Base-by-base conservation (phyloP, 2,797 vertebrate genomes). In the Manis javanica region DNA sequence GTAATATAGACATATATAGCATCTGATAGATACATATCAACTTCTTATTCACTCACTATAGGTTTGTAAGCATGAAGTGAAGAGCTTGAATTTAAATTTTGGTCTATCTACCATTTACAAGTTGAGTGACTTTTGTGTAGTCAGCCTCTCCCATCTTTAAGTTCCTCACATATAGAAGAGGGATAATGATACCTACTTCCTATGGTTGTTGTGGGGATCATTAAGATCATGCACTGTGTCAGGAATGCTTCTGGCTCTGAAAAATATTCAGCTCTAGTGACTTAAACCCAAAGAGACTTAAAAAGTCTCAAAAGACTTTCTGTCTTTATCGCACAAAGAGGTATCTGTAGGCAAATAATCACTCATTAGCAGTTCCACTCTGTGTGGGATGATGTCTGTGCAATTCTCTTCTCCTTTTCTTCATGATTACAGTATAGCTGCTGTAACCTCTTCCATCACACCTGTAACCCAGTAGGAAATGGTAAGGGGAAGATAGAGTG, bases 21-120 rank as follows among this genome's bases (percentile, higher is more conserved):
- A 31, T 74, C 31, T 74, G 83, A 66, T 88, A 87, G 51, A 37
- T 42, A 49, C 34, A 66, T 61, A 37, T 75, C 83, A 78, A 87
- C 53, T 96, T 78, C 51, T 63, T 68, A 21, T 74, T 83, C 55
- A 59, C 46, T 94, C 23, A 37, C 11, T 66, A 15, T 94, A 37
- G 7, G 26, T 85, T 89, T 77, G 2, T 82, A 31, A 87, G 64
- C 26, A 0, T 57, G 23, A 55, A 8, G 8, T 57, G 55, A 79
- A 72, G 88, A 72, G 8, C 63, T 82, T 64, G 23, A 42, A 95
- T 87, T 97, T 23, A 87, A 88, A 85, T 90, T 59, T n/a, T 29
- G 16, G 87, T 83, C 46, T 46, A 46, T 87, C 59, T 78, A 59
- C 34, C 2, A 7, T 19, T 88, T 84, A 61, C 8, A 71, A 77